Conservation (phyloP, 2,797 vertebrate genomes). For the Notolepis coatsorum region DNA sequence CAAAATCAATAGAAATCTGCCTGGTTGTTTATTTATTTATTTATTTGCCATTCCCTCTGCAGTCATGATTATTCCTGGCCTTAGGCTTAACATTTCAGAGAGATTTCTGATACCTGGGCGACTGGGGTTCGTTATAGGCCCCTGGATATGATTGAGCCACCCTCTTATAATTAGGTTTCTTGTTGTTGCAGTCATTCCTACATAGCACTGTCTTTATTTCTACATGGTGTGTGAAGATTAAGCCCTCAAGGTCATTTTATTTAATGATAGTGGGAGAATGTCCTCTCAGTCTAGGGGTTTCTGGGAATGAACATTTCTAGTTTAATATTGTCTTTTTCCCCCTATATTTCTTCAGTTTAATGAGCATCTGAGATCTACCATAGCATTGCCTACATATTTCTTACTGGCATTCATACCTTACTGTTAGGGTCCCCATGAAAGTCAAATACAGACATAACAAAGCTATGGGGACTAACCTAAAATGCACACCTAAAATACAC, state of each 20-base stretch:
- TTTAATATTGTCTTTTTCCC: too few relatives aligned
- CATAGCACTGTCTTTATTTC: constrained; percentile 27
- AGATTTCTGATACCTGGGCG: constrained; percentile 43
- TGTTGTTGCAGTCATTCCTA: constrained; percentile 27
- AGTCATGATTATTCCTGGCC: constrained; percentile 12
- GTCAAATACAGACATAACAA: constrained; percentile 63
- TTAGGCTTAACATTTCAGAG: constrained; percentile 13
- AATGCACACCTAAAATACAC: constrained; percentile 77
- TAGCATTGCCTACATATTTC: too few relatives aligned
- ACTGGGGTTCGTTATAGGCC: constrained; percentile 44
- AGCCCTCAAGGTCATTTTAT: constrained; percentile 36
- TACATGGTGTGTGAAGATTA: constrained; percentile 39
- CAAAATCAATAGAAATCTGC: constrained; percentile 17
- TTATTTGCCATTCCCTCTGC: constrained; percentile 4
- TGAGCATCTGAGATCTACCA: too few relatives aligned
- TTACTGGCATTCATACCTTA: constrained; percentile 33
- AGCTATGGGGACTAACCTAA: constrained; percentile 68
- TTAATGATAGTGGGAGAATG: constrained; percentile 15
- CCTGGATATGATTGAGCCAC: constrained; percentile 45
- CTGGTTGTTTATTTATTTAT: not conserved
- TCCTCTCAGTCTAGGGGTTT: constrained; percentile 26
- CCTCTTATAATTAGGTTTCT: constrained; percentile 33
- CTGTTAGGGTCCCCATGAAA: constrained; percentile 58
- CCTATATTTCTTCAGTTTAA: too few relatives aligned
- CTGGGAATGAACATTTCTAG: constrained; percentile 18